Evolutionary conservation across 35 echinoderm and acorn worm species (phyloP), one percentile per base, ranked within the genome.

Genomic region (Chiridota heheva): DNA sequence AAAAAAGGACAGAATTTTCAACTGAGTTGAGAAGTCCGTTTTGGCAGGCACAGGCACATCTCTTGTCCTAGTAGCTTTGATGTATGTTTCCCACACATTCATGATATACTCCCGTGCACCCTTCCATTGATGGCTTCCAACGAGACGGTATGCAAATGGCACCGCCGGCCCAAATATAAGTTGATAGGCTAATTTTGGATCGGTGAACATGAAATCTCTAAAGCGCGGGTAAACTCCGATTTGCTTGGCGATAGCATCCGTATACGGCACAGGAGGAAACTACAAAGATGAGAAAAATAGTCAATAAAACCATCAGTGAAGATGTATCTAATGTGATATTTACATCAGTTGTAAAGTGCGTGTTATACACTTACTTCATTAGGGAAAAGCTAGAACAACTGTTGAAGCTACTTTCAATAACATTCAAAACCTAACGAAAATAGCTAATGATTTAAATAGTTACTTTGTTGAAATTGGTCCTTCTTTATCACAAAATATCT

Each of bases 91-190:
- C 89, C 82, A 86, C 18, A 63, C 83, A 46, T 81, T 80, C 60
- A 91, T 70, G 20, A 91, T 73, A 39, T 73, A 43, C 0, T 80
- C 76, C 29, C 89, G 12, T 3, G 89, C 89, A 15, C 89, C 89
- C 32, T 60, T 73, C 89, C 89, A 91, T 1, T 65, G 44, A 22
- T 86, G 65, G 2, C 64, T 82, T 22, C 89, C 89, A 17, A 69
- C 43, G 1, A 91, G 76, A 1, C 89, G 82, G 55, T 91, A 91
- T 16, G 4, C 56, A 49, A 60, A 34, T 6, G 82, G 82, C 5
- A 80, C 47, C 31, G 89, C 89, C 7, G 89, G 82, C 5, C 89
- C 89, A 35, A 91, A 91, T 36, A 81, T 64, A 18, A 60, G 31
- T 5, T 63, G 63, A n/a, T 63, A 76, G 32, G 89, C 89, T 34